Conservation (phyloP, 1,140 invertebrate species). For the Parasteatoda tepidariorum region DNA sequence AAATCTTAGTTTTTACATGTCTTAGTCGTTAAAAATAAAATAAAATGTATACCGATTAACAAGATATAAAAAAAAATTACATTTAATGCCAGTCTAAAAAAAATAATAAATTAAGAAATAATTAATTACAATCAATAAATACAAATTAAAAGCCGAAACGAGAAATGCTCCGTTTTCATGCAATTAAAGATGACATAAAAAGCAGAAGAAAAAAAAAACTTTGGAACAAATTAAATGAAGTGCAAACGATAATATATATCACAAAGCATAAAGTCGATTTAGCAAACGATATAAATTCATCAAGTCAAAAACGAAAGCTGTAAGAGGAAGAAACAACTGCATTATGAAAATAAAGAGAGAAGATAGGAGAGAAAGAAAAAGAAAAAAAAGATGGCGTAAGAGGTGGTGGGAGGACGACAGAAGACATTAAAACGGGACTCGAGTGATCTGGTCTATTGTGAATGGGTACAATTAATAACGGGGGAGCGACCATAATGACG, state of each 20-base stretch:
- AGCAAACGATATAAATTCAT: not conserved
- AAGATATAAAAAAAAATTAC: no score
- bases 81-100: no score
- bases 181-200: no score
- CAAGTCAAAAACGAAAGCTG: not conserved
- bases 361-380: conserved; percentile 4
- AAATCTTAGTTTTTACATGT: no score
- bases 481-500: conserved; percentile 35
- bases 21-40: no score
- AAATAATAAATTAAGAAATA: no score
- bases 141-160: no score
- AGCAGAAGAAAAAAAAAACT: no score
- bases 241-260: not conserved
- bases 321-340: not conserved
- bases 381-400: not conserved
- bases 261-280: not conserved
- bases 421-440: conserved; percentile 36
- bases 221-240: conserved; percentile 11
- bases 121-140: no score
- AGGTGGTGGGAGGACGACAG: not conserved
- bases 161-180: no score
- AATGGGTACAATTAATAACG: conserved; percentile 51
- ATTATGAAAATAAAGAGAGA: not conserved
- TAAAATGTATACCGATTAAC: no score
- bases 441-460: conserved; percentile 44